Evolutionary conservation across 2,113 vertebrate species (phyloP), one percentile per base, ranked within the genome.

Genomic region (Ptyas mucosa): DNA sequence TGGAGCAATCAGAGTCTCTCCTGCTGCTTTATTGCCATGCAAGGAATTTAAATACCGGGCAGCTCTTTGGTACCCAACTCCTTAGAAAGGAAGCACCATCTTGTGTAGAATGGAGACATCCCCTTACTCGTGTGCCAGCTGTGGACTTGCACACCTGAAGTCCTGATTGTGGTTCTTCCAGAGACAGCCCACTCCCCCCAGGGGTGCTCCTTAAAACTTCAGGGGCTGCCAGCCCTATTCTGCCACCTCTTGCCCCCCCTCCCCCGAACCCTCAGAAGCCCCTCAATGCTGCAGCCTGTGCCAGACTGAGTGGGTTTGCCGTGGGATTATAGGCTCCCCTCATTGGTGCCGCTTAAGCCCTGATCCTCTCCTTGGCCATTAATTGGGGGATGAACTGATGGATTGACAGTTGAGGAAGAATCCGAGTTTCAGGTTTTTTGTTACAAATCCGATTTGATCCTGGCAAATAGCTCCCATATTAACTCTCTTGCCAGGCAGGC

Each of bases 381-480:
- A 91, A 88, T 91, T 34, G 93, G 39, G 39, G 90, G 53, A 23
- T 7, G n/a, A n/a, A 14, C 0, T 3, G 90, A 39, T 1, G 29
- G n/a, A 20, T 89, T 57, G 46, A 23, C 69, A 1, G 92, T 10
- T 55, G 87, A 53, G 61, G 88, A 55, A 51, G 52, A 29, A 88
- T 75, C 52, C 57, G 90, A 51, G 29, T 81, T 81, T 8, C 43
- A n/a, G 87, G 18, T 58, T 43, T 26, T 58, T 43, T 26, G n/a
- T 43, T 43, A 61, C 64, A 88, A 91, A 85, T 88, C 90, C 87
- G 1, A 39, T 52, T 85, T 91, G 61, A 91, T 93, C 64, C 90
- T 3, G 0, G n/a, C 20, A 21, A 88, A 58, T 11, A 6, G 54
- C 61, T 51, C 29, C 8, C 2, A 51, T 43, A 88, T 61, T 90